Evolutionary conservation across 1,140 invertebrate species (phyloP).

Genomic region (Drosophila orosa): DNA sequence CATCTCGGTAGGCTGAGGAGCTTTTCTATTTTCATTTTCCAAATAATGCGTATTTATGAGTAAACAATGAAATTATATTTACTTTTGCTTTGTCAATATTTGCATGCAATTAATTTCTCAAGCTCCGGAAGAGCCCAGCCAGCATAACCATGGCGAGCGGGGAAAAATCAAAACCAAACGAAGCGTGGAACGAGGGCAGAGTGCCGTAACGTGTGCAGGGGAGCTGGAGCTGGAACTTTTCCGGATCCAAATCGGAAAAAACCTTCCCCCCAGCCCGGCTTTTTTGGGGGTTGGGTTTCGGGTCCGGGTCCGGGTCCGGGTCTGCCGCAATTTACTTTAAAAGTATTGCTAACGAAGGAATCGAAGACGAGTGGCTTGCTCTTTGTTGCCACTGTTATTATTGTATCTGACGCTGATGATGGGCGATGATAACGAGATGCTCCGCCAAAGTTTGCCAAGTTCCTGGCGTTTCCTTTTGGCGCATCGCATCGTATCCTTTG

Average conservation of each 20-base stretch:
- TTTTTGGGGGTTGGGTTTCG: not conserved
- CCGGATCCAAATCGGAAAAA: conserved; percentile 10
- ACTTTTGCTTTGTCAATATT: conserved; percentile 79
- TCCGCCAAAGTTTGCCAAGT: conserved; percentile 61
- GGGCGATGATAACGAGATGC: conserved; percentile 76
- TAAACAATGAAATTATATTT: conserved; percentile 83
- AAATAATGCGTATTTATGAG: conserved; percentile 81
- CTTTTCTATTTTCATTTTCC: conserved; percentile 59
- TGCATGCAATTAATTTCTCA: conserved; percentile 83
- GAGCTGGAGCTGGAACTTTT: conserved; percentile 14
- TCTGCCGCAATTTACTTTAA: conserved; percentile 73
- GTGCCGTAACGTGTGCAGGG: conserved; percentile 50
- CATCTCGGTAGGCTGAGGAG: not conserved
- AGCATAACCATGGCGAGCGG: conserved; percentile 21
- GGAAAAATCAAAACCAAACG: conserved; percentile 56
- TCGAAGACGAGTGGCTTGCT: conserved; percentile 63
- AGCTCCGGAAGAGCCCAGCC: conserved; percentile 19
- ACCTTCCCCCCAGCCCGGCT: not conserved
- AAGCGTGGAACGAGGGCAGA: conserved; percentile 49
- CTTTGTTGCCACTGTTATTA: conserved; percentile 55
- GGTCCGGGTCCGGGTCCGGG: not conserved
- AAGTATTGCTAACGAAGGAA: conserved; percentile 79
- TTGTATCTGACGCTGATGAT: conserved; percentile 69
- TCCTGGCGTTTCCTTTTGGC: conserved; percentile 43
- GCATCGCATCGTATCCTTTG: conserved; percentile 35